Evolutionary conservation across 1,140 invertebrate species (phyloP).

Genomic region (Drosophila teissieri): DNA sequence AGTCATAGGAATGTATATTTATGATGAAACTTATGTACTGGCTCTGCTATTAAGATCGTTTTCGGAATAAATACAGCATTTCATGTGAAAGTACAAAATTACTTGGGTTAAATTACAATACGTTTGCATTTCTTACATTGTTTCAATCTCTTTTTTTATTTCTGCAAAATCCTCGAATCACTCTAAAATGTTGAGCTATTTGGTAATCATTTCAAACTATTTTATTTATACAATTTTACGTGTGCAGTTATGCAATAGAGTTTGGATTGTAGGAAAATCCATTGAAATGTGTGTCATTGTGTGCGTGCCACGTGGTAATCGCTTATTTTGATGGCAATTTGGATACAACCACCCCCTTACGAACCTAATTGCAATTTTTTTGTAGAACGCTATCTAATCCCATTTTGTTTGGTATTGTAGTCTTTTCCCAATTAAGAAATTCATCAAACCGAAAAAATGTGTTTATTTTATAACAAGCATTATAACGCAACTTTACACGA

Average conservation of each 20-base stretch:
- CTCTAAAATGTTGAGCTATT: not conserved
- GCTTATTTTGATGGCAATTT: not conserved
- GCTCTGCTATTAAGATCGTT: no score
- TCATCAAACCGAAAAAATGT: slow-evolving; percentile 11
- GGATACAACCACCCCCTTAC: not conserved
- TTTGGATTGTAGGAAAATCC: not conserved
- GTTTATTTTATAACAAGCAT: slow-evolving; percentile 28
- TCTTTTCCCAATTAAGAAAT: slow-evolving; percentile 2
- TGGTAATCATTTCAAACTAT: not conserved
- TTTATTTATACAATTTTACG: not conserved
- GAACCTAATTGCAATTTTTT: not conserved
- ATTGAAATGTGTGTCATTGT: not conserved
- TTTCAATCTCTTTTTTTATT: not conserved
- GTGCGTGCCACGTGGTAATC: not conserved
- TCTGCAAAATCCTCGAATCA: no score
- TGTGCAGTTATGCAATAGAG: not conserved
- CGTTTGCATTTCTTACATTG: not conserved
- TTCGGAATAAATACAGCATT: not conserved
- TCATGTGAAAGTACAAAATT: not conserved
- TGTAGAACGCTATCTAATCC: not conserved
- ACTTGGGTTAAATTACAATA: slow-evolving; percentile 2
- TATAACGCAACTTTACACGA: slow-evolving; percentile 62
- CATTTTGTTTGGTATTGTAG: not conserved
- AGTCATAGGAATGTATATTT: no score
- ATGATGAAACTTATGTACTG: no score